Base-by-base conservation (phyloP, 1,140 invertebrate species). In the Harpegnathos saltator region DNA sequence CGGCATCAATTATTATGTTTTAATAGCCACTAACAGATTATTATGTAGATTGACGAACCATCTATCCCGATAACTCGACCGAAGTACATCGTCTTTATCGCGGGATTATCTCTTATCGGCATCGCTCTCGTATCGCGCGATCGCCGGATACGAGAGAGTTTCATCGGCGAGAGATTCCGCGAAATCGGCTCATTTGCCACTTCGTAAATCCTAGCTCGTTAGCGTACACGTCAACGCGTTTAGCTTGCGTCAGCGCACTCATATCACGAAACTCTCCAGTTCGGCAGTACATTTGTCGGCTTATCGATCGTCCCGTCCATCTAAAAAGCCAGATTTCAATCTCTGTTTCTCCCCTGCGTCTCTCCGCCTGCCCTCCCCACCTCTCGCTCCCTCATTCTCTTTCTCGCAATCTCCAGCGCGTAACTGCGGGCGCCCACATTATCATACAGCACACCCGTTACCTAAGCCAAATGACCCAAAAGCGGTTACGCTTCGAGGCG, bases 291-390 rank as follows among this genome's bases (percentile, higher is more conserved):
- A 80, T 78, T 78, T 38, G 52, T 26, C 33, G 65, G 22, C 12
- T 29, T 48, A 80, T 80, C 75, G n/a, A 80, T 48, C n/a, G n/a
- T n/a, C n/a, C 52, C 5, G 33, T 9, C 52, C 33, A 69, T 80
- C n/a, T 17, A 48, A 80, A 80, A 54, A 80, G 22, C 33, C 65
- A 78, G 75, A 78, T 78, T 59, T 48, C n/a, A 52, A 80, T 80
- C 54, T 71, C n/a, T 11, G 24, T 9, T 33, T 33, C 33, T n/a
- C n/a, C n/a, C n/a, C n/a, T n/a, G n/a, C 29, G 5, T 33, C 5
- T 33, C 29, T 5, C 29, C 29, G 1, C 5, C 5, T 5, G 1
- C 29, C 71, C 54, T 71, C n/a, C 2, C 38, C 1, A 0, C 11
- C 38, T 80, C 54, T 71, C n/a, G 1, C 38, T 9, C 9, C 11